A percentile compares a stretch with the other conserved stretches of the same genome.
These are phyloP conservation scores for roundworm (Caenorhabditis elegans) DNA, from an alignment of 1,140 invertebrate species.

Conservation along the genomic window DNA sequence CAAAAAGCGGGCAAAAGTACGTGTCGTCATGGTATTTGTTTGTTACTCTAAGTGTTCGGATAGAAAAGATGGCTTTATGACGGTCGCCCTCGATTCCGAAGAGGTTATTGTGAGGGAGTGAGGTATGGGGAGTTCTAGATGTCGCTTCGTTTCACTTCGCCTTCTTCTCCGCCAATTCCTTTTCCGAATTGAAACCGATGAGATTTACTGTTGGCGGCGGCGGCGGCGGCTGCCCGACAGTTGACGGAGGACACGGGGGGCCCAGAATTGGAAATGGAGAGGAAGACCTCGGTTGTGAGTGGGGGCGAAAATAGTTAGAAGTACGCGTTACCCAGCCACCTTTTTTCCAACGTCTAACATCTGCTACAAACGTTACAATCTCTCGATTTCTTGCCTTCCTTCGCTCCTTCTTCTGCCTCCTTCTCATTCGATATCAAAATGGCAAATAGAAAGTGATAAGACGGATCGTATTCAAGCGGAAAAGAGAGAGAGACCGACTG, in stretches of 20 bases:
- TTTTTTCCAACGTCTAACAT: conserved; percentile 22
- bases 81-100: neutral
- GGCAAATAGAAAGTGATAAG: conserved; percentile 31
- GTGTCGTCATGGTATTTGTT: conserved; percentile 24
- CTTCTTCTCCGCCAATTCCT: neutral
- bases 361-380: conserved; percentile 26
- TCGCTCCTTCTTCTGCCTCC: neutral
- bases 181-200: conserved; percentile 31
- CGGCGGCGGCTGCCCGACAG: no score
- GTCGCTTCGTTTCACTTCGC: conserved; percentile 13
- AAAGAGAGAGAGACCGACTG: no score
- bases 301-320: conserved; percentile 13
- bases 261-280: neutral
- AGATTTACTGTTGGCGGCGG: conserved; percentile 23
- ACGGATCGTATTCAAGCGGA: conserved; percentile 18
- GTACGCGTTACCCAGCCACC: neutral
- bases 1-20: conserved; percentile 20
- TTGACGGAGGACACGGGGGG: neutral
- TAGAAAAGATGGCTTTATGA: neutral
- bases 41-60: conserved; percentile 6
- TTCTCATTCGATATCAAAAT: conserved; percentile 29
- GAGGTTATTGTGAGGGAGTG: conserved; percentile 22
- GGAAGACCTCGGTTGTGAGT: neutral
- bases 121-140: neutral
- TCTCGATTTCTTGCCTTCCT: no score